phyloP scores from a whole-genome alignment of 2,888 invertebrate species.

The Entomobrya proxima region DNA sequence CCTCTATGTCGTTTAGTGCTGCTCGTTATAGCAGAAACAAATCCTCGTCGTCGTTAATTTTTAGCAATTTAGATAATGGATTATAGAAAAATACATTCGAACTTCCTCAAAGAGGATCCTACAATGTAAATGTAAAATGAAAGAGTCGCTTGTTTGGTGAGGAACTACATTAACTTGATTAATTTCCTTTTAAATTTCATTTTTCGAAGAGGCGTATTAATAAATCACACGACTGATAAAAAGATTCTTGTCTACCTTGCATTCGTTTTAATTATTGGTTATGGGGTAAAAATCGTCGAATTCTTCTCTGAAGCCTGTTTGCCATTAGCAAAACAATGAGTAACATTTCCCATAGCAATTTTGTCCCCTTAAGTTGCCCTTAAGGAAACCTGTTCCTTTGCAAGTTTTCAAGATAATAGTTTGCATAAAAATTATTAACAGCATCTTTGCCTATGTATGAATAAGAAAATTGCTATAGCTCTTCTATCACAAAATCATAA shows the following conservation, averaged over 20 bases:
- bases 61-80: too few relatives aligned
- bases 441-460: neutral
- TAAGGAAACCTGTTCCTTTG: neutral
- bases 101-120: too few relatives aligned
- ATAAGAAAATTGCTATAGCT: too few relatives aligned
- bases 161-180: too few relatives aligned
- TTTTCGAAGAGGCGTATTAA: neutral
- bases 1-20: too few relatives aligned
- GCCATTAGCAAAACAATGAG: neutral
- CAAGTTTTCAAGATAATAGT: neutral
- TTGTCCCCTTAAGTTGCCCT: neutral
- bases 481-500: neutral
- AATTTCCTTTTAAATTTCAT: too few relatives aligned
- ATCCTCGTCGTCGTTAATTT: too few relatives aligned
- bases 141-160: too few relatives aligned
- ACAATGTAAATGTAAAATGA: too few relatives aligned
- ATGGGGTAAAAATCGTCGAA: neutral
- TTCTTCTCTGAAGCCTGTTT: neutral
- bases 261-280: neutral
- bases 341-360: neutral
- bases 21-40: too few relatives aligned
- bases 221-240: neutral
- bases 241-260: neutral
- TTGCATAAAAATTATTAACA: neutral
- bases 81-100: too few relatives aligned